phyloP scores from a whole-genome alignment of 2,888 invertebrate species.

The Galerucella calmariensis region DNA sequence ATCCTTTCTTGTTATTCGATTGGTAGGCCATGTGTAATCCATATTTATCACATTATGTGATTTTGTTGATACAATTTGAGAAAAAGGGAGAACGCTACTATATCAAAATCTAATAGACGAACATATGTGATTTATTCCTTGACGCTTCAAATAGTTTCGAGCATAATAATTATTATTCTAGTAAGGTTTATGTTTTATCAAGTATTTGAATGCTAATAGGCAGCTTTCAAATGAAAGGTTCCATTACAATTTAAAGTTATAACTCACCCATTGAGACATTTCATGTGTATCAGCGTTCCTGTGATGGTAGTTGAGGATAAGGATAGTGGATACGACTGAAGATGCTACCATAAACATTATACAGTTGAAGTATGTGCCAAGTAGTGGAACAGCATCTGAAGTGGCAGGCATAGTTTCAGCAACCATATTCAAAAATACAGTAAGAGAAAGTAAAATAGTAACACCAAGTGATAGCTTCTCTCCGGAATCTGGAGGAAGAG shows the following conservation, averaged over 20 bases:
- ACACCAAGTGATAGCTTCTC: slow-evolving; percentile 98
- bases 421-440: slow-evolving; percentile 98
- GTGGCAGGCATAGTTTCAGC: slow-evolving; percentile 99
- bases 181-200: too few relatives aligned
- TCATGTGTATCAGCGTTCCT: slow-evolving; percentile 96
- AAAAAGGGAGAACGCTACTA: too few relatives aligned
- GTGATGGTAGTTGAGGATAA: slow-evolving; percentile 98
- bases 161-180: too few relatives aligned
- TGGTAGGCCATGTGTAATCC: too few relatives aligned
- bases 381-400: slow-evolving; percentile 90
- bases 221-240: background rate
- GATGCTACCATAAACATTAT: slow-evolving; percentile 99
- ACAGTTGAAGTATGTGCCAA: slow-evolving; percentile 98
- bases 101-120: too few relatives aligned
- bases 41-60: too few relatives aligned
- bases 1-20: too few relatives aligned
- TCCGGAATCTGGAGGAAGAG: slow-evolving; percentile 98
- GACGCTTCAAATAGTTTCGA: too few relatives aligned
- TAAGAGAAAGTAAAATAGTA: slow-evolving; percentile 95
- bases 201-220: background rate
- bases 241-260: background rate
- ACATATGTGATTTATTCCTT: too few relatives aligned
- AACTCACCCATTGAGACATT: slow-evolving; percentile 95
- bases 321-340: slow-evolving; percentile 96
- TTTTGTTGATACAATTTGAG: too few relatives aligned